phyloP scores from a whole-genome alignment of 2,113 vertebrate genomes.

The Cyanoderma ruficeps region DNA sequence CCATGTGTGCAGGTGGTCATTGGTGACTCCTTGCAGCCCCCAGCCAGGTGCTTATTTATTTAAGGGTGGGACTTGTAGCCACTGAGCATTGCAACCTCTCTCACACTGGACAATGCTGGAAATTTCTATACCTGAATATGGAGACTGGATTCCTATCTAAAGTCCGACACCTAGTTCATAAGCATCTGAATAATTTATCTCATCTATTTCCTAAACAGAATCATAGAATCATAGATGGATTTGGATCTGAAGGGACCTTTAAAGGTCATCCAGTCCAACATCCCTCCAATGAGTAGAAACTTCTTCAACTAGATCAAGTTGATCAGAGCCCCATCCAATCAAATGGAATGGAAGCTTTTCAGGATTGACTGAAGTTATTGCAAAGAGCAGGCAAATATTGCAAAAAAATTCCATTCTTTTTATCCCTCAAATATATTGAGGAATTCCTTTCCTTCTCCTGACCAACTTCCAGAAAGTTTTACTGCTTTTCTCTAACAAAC shows the following conservation, averaged over 20 bases:
- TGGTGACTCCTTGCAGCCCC: not conserved
- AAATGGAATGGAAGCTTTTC: not conserved
- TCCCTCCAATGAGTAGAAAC: not conserved
- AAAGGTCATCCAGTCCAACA: not conserved
- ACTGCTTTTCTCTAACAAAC: not conserved
- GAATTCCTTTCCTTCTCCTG: not conserved
- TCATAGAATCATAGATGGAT: not conserved
- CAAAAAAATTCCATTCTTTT: not conserved
- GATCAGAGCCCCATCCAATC: not conserved
- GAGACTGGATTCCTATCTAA: not conserved
- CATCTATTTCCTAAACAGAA: not conserved
- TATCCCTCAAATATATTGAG: not conserved
- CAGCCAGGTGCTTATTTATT: not conserved
- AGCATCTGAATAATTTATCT: not conserved
- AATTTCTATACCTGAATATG: not conserved
- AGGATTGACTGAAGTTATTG: not conserved
- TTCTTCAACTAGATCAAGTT: not conserved
- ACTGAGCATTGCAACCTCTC: not conserved
- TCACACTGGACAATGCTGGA: not conserved
- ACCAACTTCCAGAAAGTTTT: not conserved
- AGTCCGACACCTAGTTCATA: not conserved
- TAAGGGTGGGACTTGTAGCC: not conserved
- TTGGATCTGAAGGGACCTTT: not conserved
- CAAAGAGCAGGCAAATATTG: not conserved
- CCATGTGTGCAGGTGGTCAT: not conserved